Percentiles rank a stretch among this genome's conserved stretches.
Evolutionary conservation across 2,797 vertebrate genomes (phyloP).

Genomic region (Phoebastria nigripes): DNA sequence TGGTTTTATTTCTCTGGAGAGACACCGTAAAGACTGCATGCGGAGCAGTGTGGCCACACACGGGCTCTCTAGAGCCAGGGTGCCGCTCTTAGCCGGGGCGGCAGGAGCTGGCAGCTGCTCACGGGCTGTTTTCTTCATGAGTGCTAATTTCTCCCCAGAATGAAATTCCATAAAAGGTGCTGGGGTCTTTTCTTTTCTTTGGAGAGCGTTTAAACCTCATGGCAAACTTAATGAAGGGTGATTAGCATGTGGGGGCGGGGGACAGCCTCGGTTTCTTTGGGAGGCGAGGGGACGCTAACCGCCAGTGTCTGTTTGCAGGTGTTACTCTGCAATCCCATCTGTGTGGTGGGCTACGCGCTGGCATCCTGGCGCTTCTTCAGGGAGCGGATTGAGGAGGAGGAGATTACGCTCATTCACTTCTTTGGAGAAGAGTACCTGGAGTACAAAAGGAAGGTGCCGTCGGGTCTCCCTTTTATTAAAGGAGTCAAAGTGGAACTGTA

Average conservation of each 20-base stretch:
- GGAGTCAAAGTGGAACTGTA: conserved; percentile 87
- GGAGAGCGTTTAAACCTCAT: not conserved
- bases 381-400: conserved; percentile 94
- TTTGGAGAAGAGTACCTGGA: conserved; percentile 94
- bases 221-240: not conserved
- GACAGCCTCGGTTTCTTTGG: accelerated
- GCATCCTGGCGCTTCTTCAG: conserved; percentile 97
- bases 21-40: accelerated
- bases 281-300: accelerated
- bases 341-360: conserved; percentile 87
- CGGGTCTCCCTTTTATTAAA: conserved; percentile 92
- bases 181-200: not conserved
- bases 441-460: conserved; percentile 90
- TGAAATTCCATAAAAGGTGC: not conserved
- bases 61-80: not conserved
- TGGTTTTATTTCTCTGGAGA: not conserved
- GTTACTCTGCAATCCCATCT: conserved; percentile 93
- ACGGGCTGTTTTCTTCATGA: accelerated
- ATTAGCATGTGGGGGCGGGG: accelerated
- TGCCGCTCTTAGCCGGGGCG: accelerated
- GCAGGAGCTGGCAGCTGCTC: not conserved
- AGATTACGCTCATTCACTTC: conserved; percentile 92
- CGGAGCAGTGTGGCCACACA: accelerated
- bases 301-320: conserved; percentile 74
- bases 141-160: no score